Conservation (phyloP, 1,140 invertebrate genomes). For the Uloborus diversus region DNA sequence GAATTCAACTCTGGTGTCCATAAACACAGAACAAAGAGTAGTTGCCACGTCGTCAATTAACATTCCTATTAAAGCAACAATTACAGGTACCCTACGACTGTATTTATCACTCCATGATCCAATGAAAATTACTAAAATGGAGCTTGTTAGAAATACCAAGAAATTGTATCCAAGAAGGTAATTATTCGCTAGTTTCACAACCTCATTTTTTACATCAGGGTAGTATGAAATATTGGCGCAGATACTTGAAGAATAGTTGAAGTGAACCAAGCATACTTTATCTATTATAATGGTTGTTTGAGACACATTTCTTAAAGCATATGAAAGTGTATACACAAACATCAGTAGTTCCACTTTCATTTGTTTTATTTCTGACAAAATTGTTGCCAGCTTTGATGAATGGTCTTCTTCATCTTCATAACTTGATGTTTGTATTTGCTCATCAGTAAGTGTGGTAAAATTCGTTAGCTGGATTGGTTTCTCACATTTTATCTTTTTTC, state of each 20-base stretch:
- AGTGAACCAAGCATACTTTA: conserved; percentile 24
- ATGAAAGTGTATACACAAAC: conserved; percentile 39
- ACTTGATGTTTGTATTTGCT: too few species aligned
- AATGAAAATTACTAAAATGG: conserved; percentile 14
- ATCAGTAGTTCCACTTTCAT: conserved; percentile 28
- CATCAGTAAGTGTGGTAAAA: too few species aligned
- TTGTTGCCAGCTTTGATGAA: too few species aligned
- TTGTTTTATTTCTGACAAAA: background rate
- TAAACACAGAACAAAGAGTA: background rate
- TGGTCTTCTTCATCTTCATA: too few species aligned
- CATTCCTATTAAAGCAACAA: conserved; percentile 3
- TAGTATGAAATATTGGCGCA: conserved; percentile 4
- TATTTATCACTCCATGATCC: conserved; percentile 47
- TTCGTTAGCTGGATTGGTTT: too few species aligned
- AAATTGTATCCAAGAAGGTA: conserved; percentile 9
- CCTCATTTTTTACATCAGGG: background rate
- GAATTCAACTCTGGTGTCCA: conserved; percentile 19
- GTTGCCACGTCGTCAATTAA: conserved; percentile 17
- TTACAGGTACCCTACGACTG: conserved; percentile 19
- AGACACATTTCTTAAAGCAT: conserved; percentile 1
- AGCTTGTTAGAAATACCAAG: conserved; percentile 1
- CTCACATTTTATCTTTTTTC: too few species aligned
- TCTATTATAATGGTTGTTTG: conserved; percentile 29
- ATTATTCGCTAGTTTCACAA: conserved; percentile 35
- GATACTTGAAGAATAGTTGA: background rate